These are phyloP conservation scores for Asobara japonica DNA, from an alignment of 1,140 invertebrate genomes.

Conservation along the genomic window DNA sequence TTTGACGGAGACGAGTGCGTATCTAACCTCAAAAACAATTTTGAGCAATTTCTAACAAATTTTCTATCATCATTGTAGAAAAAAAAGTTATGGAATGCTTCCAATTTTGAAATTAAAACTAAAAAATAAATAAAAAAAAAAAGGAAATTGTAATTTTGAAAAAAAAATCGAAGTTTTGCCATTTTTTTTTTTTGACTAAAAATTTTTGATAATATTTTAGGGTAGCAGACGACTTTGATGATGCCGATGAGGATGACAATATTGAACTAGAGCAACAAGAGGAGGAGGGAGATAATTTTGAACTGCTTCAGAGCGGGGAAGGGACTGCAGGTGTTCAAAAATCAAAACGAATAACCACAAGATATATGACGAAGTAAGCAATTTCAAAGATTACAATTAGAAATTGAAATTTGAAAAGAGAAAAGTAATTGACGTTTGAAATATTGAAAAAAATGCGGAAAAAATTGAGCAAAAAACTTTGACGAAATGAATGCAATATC, in stretches of 20 bases:
- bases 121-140: too few relatives aligned
- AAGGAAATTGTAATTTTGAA: too few relatives aligned
- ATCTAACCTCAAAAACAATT: slow-evolving; percentile 29
- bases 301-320: slow-evolving; percentile 77
- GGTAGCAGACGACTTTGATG: slow-evolving; percentile 81
- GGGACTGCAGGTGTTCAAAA: slow-evolving; percentile 81
- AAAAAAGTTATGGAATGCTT: not conserved
- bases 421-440: too few relatives aligned
- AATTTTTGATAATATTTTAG: slow-evolving; percentile 55
- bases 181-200: too few relatives aligned
- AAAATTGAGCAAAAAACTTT: too few relatives aligned
- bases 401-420: too few relatives aligned
- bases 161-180: too few relatives aligned
- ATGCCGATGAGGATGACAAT: slow-evolving; percentile 82
- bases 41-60: too few relatives aligned
- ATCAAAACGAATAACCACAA: slow-evolving; percentile 86
- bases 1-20: slow-evolving; percentile 80
- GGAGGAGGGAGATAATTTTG: slow-evolving; percentile 75
- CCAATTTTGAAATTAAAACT: too few relatives aligned
- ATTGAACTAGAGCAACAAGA: slow-evolving; percentile 71
- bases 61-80: too few relatives aligned
- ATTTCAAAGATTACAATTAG: slow-evolving; percentile 18
- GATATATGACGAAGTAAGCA: slow-evolving; percentile 96
- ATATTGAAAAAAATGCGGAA: too few relatives aligned
- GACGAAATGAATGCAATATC: too few relatives aligned